Base-by-base conservation (phyloP, 2,113 vertebrate genomes). In the Puntigrus tetrazona region DNA sequence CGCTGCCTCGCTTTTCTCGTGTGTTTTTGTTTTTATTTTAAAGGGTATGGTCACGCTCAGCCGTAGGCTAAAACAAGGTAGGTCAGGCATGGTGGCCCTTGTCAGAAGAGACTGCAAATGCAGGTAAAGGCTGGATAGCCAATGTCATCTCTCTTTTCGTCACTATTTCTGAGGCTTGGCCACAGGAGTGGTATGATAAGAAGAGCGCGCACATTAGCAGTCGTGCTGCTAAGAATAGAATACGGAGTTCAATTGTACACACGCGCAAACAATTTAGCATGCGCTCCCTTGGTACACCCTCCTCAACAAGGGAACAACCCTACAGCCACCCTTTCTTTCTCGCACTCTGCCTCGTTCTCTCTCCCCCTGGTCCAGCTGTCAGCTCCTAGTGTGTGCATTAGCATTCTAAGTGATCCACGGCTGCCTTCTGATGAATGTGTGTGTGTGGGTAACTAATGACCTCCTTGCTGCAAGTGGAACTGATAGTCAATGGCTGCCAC, bases 81-180 rank as follows among this genome's bases (percentile, higher is more conserved):
- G 96, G 96, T 96, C 95, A 96, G 92, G 87, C 94, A 95, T 93
- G 89, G 94, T 95, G 94, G 95, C 95, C 95, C 95, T 94, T 74
- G 94, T 95, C 92, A 92, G 20, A 91, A 95, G 94, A 95, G 96
- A 96, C 95, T 94, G 94, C 93, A 94, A 95, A 90, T 93, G 94
- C 95, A 93, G 95, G 95, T 93, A 93, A 94, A 94, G 95, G 92
- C 94, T 94, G 94, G 95, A 96, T 92, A 93, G 94, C 94, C 95
- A 95, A 96, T 95, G 96, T 96, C 96, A 95, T 96, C 94, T 96
- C 95, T 95, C 95, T 96, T 95, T 95, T 94, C 94, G 95, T 96
- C 96, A 95, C 94, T 93, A 93, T 86, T 87, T 92, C 90, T 89
- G 25, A 72, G 47, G 27, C 36, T 31, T 29, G 88, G 89, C 82